phyloP scores from a whole-genome alignment of 2,797 vertebrate species.

The Cottoperca gobio region DNA sequence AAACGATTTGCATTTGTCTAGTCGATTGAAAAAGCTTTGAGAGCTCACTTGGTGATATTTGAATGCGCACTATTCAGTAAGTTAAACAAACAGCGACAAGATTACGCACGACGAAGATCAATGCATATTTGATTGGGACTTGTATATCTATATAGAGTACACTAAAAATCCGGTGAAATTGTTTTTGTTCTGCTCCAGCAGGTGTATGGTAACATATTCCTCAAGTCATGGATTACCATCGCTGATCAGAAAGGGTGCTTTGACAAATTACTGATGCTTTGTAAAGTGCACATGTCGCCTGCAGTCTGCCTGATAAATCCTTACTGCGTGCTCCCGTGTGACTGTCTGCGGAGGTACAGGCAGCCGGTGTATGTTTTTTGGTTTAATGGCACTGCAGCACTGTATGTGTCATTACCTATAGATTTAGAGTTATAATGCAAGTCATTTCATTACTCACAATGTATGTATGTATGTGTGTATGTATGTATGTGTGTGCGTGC shows the following conservation, averaged over 20 bases:
- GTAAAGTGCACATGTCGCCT: constrained; percentile 45
- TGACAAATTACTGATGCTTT: constrained; percentile 39
- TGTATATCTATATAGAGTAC: no score
- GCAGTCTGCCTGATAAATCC: constrained; percentile 18
- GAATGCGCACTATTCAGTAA: constrained; percentile 47
- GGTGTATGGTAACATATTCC: constrained; percentile 30
- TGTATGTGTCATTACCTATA: constrained; percentile 25
- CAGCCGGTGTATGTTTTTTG: constrained; percentile 16
- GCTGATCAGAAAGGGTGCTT: constrained; percentile 25
- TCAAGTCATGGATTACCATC: constrained; percentile 22
- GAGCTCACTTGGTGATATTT: constrained; percentile 36
- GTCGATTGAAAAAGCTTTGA: constrained; percentile 21
- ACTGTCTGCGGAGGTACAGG: constrained; percentile 13
- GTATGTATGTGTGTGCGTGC: no score
- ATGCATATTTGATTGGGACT: constrained; percentile 23
- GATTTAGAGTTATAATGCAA: constrained; percentile 9
- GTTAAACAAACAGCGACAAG: constrained; percentile 49
- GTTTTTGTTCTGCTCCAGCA: constrained; percentile 29
- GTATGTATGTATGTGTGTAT: not conserved
- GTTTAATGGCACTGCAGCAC: constrained; percentile 18
- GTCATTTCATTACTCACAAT: constrained; percentile 7
- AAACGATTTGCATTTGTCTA: constrained; percentile 42
- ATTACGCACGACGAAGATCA: constrained; percentile 63
- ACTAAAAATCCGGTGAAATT: no score
- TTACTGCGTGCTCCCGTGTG: constrained; percentile 5